A percentile compares a stretch with the other conserved stretches of the same genome.
These are phyloP conservation scores for Holotrichia oblita DNA, from an alignment of 1,140 invertebrate genomes.

Conservation along the genomic window DNA sequence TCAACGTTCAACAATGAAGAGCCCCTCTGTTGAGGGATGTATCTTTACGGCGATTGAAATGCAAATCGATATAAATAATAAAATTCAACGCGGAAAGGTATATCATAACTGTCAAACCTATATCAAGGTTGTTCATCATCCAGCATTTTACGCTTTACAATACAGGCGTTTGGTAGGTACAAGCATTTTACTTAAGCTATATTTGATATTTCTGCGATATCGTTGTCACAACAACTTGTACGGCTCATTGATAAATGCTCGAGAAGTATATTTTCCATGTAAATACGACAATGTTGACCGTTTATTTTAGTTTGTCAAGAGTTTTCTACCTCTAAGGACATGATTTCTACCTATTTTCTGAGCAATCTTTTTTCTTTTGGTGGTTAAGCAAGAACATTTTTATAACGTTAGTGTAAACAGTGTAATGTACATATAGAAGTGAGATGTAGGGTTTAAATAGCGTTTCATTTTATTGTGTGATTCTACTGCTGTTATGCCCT, in stretches of 20 bases:
- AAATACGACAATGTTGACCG: background rate
- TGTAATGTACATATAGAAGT: too few relatives aligned
- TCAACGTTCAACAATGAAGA: background rate
- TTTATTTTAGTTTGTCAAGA: background rate
- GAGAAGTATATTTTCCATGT: background rate
- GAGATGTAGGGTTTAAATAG: too few relatives aligned
- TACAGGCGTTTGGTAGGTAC: conserved; percentile 1
- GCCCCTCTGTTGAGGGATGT: background rate
- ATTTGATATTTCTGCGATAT: conserved; percentile 24
- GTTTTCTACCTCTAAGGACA: conserved; percentile 34
- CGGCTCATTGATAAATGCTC: conserved; percentile 6
- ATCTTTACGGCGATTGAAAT: conserved; percentile 42
- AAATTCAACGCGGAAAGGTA: conserved; percentile 49
- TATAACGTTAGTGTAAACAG: too few relatives aligned
- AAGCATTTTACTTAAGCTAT: conserved; percentile 10
- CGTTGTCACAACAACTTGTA: background rate
- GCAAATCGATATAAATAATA: conserved; percentile 51
- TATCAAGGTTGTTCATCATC: conserved; percentile 45
- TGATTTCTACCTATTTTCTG: background rate
- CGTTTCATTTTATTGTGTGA: too few relatives aligned
- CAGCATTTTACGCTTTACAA: conserved; percentile 41
- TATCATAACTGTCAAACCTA: conserved; percentile 51
- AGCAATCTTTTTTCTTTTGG: too few relatives aligned
- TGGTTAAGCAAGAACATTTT: too few relatives aligned
- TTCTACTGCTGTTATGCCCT: too few relatives aligned